Percentiles rank a stretch among this genome's conserved stretches.
Conservation (phyloP, 2,888 invertebrate species). For the Germaria angustata region DNA sequence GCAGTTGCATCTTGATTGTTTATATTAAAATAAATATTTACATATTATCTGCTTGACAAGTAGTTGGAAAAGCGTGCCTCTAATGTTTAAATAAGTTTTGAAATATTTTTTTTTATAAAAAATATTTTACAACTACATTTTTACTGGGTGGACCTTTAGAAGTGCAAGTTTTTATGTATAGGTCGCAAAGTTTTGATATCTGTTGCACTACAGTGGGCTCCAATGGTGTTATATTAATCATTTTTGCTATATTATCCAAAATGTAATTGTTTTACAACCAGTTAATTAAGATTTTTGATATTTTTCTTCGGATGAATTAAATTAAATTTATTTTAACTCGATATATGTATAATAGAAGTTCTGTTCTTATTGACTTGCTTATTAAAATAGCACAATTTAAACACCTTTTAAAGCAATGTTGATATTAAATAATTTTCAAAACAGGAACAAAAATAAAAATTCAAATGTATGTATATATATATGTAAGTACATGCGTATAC, state of each 20-base stretch:
- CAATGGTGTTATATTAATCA: no score
- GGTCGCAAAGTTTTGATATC: no score
- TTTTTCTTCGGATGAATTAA: neutral
- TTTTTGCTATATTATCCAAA: no score
- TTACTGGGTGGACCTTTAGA: no score
- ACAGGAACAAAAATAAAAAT: neutral
- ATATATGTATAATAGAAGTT: no score
- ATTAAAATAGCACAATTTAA: constrained; percentile 10
- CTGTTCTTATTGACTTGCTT: neutral
- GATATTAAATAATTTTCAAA: neutral
- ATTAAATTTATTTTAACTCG: neutral
- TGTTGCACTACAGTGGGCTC: no score
- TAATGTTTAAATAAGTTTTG: neutral
- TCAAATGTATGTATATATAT: neutral
- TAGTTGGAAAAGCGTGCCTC: constrained; percentile 30
- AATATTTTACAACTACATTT: neutral
- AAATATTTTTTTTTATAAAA: neutral
- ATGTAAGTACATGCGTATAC: neutral
- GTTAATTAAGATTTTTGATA: neutral
- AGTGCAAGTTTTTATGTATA: no score
- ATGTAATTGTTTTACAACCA: no score
- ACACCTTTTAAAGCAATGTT: neutral
- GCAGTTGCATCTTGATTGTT: constrained; percentile 23
- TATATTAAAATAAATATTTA: constrained; percentile 36
- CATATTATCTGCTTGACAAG: constrained; percentile 34